These are phyloP conservation scores for Drosophila chauvacae DNA, from an alignment of 1,140 invertebrate species.

Conservation along the genomic window DNA sequence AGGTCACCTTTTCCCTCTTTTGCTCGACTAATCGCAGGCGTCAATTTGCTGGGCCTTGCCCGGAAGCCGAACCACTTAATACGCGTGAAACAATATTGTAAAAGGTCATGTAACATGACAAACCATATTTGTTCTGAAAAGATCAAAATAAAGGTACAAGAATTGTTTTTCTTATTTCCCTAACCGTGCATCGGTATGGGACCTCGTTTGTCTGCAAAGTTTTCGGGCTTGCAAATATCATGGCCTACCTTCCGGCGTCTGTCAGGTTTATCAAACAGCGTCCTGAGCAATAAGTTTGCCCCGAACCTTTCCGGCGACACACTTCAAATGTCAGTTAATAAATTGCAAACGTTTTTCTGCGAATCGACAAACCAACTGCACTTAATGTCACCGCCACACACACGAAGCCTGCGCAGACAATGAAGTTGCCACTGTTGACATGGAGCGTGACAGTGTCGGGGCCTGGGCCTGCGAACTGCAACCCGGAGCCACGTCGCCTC, in stretches of 20 bases:
- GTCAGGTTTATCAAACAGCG: conserved; percentile 5
- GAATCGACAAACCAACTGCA: conserved; percentile 21
- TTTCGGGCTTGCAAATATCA: background rate
- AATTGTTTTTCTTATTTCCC: background rate
- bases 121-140: background rate
- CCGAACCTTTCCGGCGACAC: background rate
- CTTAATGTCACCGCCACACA: conserved; percentile 17
- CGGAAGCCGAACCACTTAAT: background rate
- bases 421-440: conserved; percentile 17
- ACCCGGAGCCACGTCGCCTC: conserved; percentile 3
- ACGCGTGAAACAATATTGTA: background rate
- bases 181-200: background rate
- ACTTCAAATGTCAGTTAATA: conserved; percentile 16
- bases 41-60: too few species aligned
- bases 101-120: background rate
- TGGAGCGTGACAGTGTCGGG: conserved; percentile 10
- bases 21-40: background rate
- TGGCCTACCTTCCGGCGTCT: background rate
- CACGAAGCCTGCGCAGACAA: conserved; percentile 10
- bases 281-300: conserved; percentile 14
- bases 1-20: background rate
- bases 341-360: conserved; percentile 18
- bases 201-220: conserved; percentile 6
- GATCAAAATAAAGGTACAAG: background rate
- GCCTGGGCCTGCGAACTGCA: conserved; percentile 2